phyloP scores from a whole-genome alignment of 2,113 vertebrate genomes.

The Gambusia affinis region DNA sequence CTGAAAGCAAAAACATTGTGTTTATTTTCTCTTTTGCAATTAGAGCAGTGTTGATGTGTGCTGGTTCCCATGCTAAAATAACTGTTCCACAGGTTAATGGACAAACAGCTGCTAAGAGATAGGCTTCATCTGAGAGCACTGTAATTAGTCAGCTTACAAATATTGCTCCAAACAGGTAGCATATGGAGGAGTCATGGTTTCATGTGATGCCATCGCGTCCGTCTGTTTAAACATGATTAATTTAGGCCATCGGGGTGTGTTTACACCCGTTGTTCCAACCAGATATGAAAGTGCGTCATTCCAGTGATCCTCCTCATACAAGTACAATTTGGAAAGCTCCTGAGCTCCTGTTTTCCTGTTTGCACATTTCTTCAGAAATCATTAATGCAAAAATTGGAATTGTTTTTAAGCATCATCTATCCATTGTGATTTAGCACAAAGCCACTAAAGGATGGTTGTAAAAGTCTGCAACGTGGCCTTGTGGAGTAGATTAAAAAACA shows the following conservation, averaged over 20 bases:
- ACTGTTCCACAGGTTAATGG: conserved; percentile 62
- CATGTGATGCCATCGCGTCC: conserved; percentile 64
- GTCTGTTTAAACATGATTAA: conserved; percentile 75
- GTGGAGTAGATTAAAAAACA: conserved; percentile 44
- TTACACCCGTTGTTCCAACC: conserved; percentile 46
- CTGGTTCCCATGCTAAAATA: conserved; percentile 46
- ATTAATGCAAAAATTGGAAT: conserved; percentile 6
- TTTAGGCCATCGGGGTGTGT: conserved; percentile 56
- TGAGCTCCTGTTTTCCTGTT: conserved; percentile 6
- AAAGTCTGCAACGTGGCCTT: conserved; percentile 33
- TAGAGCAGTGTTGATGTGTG: conserved; percentile 29
- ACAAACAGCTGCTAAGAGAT: conserved; percentile 70
- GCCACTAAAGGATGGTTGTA: conserved; percentile 17
- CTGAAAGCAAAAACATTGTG: background rate
- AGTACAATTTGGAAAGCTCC: conserved; percentile 1
- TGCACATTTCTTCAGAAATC: background rate
- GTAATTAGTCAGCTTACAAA: conserved; percentile 72
- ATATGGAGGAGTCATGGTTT: conserved; percentile 74
- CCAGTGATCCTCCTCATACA: conserved; percentile 8
- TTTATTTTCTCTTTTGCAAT: background rate
- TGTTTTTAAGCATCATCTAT: conserved; percentile 5
- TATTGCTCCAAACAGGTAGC: conserved; percentile 69
- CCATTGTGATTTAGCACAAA: conserved; percentile 7
- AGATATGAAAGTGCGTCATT: conserved; percentile 31
- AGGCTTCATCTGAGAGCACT: conserved; percentile 52